Percentiles rank a stretch among this genome's conserved stretches.
Evolutionary conservation across 64 coral and sea anemone genomes (phyloP).

Genomic region (Actinia tenebrosa): DNA sequence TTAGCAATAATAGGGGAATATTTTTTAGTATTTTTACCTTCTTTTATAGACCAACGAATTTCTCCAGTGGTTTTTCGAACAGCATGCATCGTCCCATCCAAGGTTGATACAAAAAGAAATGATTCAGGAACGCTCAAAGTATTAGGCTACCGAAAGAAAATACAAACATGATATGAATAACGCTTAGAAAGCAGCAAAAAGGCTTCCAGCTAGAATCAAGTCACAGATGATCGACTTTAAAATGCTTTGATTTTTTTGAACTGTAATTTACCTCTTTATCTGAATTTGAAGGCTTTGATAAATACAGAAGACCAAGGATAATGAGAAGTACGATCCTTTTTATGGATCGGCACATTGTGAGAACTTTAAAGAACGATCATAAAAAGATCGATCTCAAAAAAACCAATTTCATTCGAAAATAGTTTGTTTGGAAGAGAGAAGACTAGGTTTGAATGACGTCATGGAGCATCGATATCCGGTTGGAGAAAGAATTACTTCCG

Average conservation of each 20-base stretch:
- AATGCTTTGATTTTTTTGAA: neutral
- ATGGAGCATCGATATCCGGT: neutral
- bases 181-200: neutral
- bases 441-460: neutral
- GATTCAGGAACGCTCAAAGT: conserved; percentile 86
- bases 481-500: conserved; percentile 1
- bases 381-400: neutral
- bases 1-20: neutral
- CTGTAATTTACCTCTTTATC: conserved; percentile 1
- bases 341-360: neutral
- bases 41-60: conserved; percentile 84
- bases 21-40: conserved; percentile 36
- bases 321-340: neutral
- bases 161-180: neutral
- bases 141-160: conserved; percentile 37
- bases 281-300: neutral
- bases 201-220: neutral
- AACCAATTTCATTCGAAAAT: neutral
- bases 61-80: conserved; percentile 84
- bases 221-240: neutral
- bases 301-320: neutral
- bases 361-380: neutral
- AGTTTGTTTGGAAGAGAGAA: neutral
- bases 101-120: conserved; percentile 81
- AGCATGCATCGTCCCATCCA: conserved; percentile 93